phyloP scores from a whole-genome alignment of 2,113 vertebrate species.

The Cettia cetti region DNA sequence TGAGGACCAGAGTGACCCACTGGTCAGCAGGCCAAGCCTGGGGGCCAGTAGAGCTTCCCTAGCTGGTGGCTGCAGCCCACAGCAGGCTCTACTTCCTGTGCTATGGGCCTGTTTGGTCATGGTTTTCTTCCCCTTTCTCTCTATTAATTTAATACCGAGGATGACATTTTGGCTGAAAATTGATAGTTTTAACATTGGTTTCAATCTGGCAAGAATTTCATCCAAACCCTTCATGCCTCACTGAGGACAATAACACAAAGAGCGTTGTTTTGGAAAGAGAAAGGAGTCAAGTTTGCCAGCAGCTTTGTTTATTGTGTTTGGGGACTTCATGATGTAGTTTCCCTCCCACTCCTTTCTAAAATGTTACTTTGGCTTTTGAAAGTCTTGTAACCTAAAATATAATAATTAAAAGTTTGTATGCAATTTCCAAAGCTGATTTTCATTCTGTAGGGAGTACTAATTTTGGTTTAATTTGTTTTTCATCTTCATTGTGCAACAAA shows the following conservation, averaged over 20 bases:
- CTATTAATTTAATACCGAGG: background rate
- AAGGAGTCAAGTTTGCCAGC: background rate
- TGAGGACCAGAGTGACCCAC: background rate
- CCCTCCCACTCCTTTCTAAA: background rate
- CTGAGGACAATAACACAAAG: background rate
- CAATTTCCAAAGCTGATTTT: background rate
- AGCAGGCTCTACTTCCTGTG: background rate
- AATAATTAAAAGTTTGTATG: background rate
- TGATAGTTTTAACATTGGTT: background rate
- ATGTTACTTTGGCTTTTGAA: background rate
- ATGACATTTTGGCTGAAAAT: background rate
- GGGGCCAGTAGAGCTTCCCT: background rate
- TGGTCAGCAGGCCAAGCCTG: background rate
- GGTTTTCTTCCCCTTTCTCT: background rate
- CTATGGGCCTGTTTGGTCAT: background rate
- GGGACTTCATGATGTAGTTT: background rate
- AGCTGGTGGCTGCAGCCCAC: background rate
- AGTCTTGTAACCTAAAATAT: background rate
- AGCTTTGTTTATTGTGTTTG: slow-evolving; percentile 30
- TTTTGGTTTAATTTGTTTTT: slow-evolving; percentile 33
- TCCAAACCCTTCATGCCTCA: background rate
- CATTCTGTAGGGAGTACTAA: background rate
- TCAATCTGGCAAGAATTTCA: background rate
- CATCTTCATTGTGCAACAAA: slow-evolving; percentile 21
- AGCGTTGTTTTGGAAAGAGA: background rate